phyloP scores from a whole-genome alignment of 2,797 vertebrate species.

The Lagorchestes hirsutus region DNA sequence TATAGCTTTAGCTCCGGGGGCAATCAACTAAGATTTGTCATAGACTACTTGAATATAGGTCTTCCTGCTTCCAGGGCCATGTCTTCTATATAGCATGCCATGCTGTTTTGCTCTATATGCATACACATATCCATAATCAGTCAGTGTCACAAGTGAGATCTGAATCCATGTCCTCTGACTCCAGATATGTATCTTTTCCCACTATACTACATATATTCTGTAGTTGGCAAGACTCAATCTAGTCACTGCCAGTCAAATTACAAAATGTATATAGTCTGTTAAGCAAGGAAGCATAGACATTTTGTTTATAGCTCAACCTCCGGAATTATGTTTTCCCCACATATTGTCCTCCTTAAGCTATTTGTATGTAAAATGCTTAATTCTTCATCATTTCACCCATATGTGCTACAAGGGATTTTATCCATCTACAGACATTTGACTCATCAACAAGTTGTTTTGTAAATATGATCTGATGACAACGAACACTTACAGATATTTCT shows the following conservation, averaged over 20 bases:
- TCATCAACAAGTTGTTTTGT: not conserved
- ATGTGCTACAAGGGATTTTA: not conserved
- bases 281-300: not conserved
- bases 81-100: not conserved
- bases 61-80: not conserved
- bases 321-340: not conserved
- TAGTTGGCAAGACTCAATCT: not conserved
- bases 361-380: not conserved
- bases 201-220: not conserved
- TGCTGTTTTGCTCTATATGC: not conserved
- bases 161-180: not conserved
- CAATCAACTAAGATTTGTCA: not conserved
- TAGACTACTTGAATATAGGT: not conserved
- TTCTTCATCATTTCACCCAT: not conserved
- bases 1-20: not conserved
- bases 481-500: not conserved
- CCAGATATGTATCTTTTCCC: not conserved
- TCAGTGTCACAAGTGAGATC: not conserved
- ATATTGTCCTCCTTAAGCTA: not conserved
- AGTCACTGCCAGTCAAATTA: not conserved
- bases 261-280: not conserved
- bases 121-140: no score
- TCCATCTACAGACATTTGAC: not conserved
- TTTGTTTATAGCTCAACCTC: not conserved
- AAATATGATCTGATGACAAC: not conserved